Conservation (phyloP, 2,888 invertebrate species). For the Agonopterix alstromeriana region DNA sequence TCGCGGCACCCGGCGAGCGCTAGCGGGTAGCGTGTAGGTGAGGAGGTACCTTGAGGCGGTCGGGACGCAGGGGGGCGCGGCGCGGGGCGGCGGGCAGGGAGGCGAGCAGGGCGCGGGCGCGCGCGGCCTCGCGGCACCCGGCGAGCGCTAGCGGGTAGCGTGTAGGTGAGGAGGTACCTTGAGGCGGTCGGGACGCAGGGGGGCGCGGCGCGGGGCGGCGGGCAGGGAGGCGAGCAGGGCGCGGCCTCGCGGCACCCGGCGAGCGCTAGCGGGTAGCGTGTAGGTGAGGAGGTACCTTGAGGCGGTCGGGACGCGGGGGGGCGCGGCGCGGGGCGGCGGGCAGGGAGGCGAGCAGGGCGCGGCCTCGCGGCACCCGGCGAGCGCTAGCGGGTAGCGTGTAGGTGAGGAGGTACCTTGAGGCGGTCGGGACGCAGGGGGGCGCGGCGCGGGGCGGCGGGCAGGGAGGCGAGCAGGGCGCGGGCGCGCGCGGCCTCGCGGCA, state of each 20-base stretch:
- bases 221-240: too few species aligned
- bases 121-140: too few species aligned
- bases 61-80: not conserved
- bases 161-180: not conserved
- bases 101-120: conserved; percentile 7
- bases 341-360: too few species aligned
- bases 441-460: not conserved
- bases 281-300: not conserved
- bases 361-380: too few species aligned
- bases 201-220: conserved; percentile 8
- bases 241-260: too few species aligned
- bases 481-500: too few species aligned
- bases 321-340: not conserved
- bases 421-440: conserved; percentile 8
- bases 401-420: conserved; percentile 10
- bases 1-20: too few species aligned
- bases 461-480: not conserved
- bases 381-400: too few species aligned
- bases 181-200: not conserved
- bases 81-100: not conserved
- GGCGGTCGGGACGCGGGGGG: not conserved
- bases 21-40: too few species aligned
- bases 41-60: not conserved
- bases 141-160: too few species aligned
- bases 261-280: too few species aligned